Evolutionary conservation across 2,888 invertebrate genomes (phyloP), one percentile per base, ranked within the genome.

Genomic region (Drosophila barbarae): DNA sequence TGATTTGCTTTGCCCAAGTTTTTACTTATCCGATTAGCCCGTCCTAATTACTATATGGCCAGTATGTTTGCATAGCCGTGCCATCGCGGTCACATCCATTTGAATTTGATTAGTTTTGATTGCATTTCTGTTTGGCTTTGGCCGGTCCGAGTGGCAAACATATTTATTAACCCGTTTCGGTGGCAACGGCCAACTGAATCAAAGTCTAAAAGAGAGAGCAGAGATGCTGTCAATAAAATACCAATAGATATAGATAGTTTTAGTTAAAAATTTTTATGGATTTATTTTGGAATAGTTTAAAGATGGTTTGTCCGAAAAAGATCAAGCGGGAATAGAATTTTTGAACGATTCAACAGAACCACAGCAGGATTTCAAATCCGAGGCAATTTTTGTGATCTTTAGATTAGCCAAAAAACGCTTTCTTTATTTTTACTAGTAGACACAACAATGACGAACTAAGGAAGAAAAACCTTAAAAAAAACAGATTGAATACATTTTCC

Each of bases 1-100:
- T 61, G 58, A 71, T 77, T 71, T 38, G 65, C 41, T 36, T 55
- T 38, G 18, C 44, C 44, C 30, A 42, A 49, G 36, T 66, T 66
- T 54, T 18, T 44, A 55, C 23, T 34, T 36, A 47, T 71, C 41
- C 44, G 69, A 69, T 50, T 58, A 44, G 60, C 26, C 42, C 42
- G 26, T 54, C 42, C 51, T 55, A 71, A 69, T 69, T 69, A 71
- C 46, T 32, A 46, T 23, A 47, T 21, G 38, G 52, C 30, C 46
- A 34, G 36, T 52, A 28, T 49, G 44, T 42, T 56, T 57, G 52
- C 50, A 42, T 38, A 18, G 21, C 46, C 9, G 4, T 44, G 26
- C 15, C 26, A 15, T 10, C 26, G 36, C 26, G 28, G 34, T 41
- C 46, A 42, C 46, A 56, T 55, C 49, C 46, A 52, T 61, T 52